A percentile compares a stretch with the other conserved stretches of the same genome.
Evolutionary conservation across 1,140 invertebrate species (phyloP).

Genomic region (Drosophila bocqueti): DNA sequence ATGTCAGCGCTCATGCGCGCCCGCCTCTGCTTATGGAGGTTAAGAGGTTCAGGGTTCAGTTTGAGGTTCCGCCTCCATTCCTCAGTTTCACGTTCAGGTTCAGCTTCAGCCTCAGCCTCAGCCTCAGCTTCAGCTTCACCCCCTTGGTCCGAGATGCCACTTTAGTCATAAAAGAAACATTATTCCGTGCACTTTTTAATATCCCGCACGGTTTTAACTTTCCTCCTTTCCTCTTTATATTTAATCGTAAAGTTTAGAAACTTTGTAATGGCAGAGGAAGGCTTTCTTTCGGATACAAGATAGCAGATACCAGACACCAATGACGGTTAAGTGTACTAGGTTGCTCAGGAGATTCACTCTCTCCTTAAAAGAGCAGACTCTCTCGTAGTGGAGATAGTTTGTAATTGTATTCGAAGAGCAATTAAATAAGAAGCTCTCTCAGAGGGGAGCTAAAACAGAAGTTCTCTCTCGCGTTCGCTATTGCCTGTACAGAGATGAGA

Average conservation of each 20-base stretch:
- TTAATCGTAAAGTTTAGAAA: slow-evolving; percentile 84
- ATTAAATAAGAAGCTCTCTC: not conserved
- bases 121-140: slow-evolving; percentile 17
- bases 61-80: slow-evolving; percentile 6
- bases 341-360: not conserved
- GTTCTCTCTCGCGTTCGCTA: too few relatives aligned
- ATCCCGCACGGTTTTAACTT: slow-evolving; percentile 79
- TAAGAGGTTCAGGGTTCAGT: slow-evolving; percentile 29
- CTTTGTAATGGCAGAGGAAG: slow-evolving; percentile 65
- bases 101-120: not conserved
- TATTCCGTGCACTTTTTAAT: slow-evolving; percentile 84
- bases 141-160: slow-evolving; percentile 53
- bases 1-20: slow-evolving; percentile 66
- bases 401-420: not conserved
- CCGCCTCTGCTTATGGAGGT: slow-evolving; percentile 56
- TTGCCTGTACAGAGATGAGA: too few relatives aligned
- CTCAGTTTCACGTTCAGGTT: slow-evolving; percentile 3
- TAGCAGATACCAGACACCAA: too few relatives aligned
- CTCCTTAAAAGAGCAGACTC: not conserved
- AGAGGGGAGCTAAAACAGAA: too few relatives aligned
- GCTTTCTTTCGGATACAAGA: slow-evolving; percentile 1
- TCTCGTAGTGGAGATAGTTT: not conserved
- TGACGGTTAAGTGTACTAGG: not conserved
- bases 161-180: slow-evolving; percentile 81
- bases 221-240: slow-evolving; percentile 46